Evolutionary conservation across 2,797 vertebrate genomes (phyloP).

Genomic region (Coracias cyanogaster): DNA sequence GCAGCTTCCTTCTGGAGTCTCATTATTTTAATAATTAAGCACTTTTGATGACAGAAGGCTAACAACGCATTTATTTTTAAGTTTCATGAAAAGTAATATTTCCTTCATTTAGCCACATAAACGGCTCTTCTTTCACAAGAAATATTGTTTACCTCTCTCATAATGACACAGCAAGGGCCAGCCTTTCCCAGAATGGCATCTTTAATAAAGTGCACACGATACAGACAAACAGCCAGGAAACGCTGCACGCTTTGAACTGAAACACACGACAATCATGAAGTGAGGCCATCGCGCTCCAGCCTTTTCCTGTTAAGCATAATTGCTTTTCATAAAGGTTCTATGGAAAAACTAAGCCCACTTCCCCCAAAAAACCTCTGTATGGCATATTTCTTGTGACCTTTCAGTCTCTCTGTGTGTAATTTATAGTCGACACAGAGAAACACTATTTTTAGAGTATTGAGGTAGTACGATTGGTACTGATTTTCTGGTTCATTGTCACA

Average conservation of each 20-base stretch:
- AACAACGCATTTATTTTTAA: conserved; percentile 42
- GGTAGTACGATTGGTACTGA: not conserved
- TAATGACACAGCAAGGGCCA: conserved; percentile 51
- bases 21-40: conserved; percentile 44
- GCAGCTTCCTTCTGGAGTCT: not conserved
- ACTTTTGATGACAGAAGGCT: conserved; percentile 22
- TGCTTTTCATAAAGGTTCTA: conserved; percentile 62
- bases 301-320: conserved; percentile 73
- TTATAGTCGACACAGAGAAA: conserved; percentile 60
- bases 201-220: conserved; percentile 59
- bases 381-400: conserved; percentile 66
- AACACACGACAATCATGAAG: conserved; percentile 51
- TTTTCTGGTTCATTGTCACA: conserved; percentile 39
- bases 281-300: conserved; percentile 39
- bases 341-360: conserved; percentile 37
- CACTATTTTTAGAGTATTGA: conserved; percentile 61
- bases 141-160: conserved; percentile 71
- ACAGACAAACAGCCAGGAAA: conserved; percentile 68
- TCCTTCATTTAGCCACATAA: conserved; percentile 52
- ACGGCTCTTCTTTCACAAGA: conserved; percentile 55
- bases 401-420: conserved; percentile 33
- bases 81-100: conserved; percentile 52
- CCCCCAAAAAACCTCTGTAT: not conserved
- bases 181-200: conserved; percentile 57
- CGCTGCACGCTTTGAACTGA: conserved; percentile 49